These are phyloP conservation scores for Agonopterix alstromeriana DNA, from an alignment of 2,888 invertebrate genomes.

Conservation along the genomic window DNA sequence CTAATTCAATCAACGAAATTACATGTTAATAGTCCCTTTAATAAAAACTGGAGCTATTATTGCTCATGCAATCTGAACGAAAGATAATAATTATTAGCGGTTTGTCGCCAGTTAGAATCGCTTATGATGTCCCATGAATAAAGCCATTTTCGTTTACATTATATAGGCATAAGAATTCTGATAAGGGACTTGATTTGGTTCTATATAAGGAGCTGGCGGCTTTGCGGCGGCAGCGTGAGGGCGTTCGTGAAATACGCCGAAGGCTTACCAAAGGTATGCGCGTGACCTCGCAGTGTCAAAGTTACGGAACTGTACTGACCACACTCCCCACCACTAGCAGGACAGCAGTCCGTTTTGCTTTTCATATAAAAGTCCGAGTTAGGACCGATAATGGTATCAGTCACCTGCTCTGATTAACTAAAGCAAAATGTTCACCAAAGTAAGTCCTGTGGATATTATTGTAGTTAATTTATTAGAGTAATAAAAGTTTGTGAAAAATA, in stretches of 20 bases:
- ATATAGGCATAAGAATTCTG: no score
- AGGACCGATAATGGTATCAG: constrained; percentile 68
- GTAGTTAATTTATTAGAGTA: background rate
- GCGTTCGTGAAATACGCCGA: constrained; percentile 39
- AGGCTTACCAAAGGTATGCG: constrained; percentile 35
- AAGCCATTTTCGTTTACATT: no score
- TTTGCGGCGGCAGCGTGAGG: constrained; percentile 22
- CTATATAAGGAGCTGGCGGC: constrained; percentile 6
- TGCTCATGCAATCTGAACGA: constrained; percentile 31
- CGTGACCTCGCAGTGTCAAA: constrained; percentile 74
- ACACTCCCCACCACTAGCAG: constrained; percentile 58
- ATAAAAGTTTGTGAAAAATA: no score
- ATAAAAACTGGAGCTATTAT: constrained; percentile 29
- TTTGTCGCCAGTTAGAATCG: constrained; percentile 2
- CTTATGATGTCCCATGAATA: no score
- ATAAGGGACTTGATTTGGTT: no score
- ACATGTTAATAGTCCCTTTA: background rate
- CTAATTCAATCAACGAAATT: constrained; percentile 9
- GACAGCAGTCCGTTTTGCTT: constrained; percentile 66
- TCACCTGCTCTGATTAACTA: constrained; percentile 69
- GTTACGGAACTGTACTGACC: constrained; percentile 73
- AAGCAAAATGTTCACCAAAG: constrained; percentile 75
- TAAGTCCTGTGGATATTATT: constrained; percentile 37
- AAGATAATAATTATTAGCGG: constrained; percentile 21
- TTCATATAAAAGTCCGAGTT: constrained; percentile 72